Percentiles rank a stretch among this genome's conserved stretches.
Evolutionary conservation across 2,888 invertebrate species (phyloP).

Genomic region (Drosophila paracracens): DNA sequence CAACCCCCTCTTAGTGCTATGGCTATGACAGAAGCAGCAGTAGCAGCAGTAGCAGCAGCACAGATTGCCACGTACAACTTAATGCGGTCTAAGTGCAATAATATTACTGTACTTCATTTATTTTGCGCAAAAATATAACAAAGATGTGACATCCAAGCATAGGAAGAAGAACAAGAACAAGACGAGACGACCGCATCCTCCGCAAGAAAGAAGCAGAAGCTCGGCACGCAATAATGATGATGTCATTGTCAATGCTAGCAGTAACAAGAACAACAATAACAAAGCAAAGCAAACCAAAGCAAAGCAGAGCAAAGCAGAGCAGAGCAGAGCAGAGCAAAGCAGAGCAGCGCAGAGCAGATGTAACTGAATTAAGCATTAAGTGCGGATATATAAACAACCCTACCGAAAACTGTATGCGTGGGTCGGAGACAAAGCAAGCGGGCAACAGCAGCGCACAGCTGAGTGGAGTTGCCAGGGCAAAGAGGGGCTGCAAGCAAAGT

Average conservation of each 20-base stretch:
- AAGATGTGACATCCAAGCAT: slow-evolving; percentile 75
- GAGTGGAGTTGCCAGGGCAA: background rate
- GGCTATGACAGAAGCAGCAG: slow-evolving; percentile 20
- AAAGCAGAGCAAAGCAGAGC: slow-evolving; percentile 14
- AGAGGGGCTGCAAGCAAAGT: slow-evolving; percentile 32
- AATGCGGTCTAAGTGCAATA: slow-evolving; percentile 83
- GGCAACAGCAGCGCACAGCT: background rate
- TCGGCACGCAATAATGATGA: slow-evolving; percentile 82
- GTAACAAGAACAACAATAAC: slow-evolving; percentile 48
- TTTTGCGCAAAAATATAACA: slow-evolving; percentile 81
- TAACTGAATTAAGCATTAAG: slow-evolving; percentile 82
- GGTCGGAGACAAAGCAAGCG: slow-evolving; percentile 28
- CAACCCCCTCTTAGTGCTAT: slow-evolving; percentile 3
- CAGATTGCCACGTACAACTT: slow-evolving; percentile 82
- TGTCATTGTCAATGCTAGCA: slow-evolving; percentile 83
- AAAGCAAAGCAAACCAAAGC: slow-evolving; percentile 34
- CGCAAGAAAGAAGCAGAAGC: slow-evolving; percentile 47
- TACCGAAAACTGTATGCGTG: slow-evolving; percentile 69
- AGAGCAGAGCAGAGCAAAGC: background rate
- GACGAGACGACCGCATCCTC: slow-evolving; percentile 21
- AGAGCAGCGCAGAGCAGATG: slow-evolving; percentile 62
- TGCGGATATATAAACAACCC: slow-evolving; percentile 81
- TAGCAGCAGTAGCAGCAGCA: slow-evolving; percentile 45
- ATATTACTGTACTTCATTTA: slow-evolving; percentile 83
- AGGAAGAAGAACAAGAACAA: slow-evolving; percentile 28